Conservation (phyloP, 2,888 invertebrate species). For the Xestia rhomboidea region DNA sequence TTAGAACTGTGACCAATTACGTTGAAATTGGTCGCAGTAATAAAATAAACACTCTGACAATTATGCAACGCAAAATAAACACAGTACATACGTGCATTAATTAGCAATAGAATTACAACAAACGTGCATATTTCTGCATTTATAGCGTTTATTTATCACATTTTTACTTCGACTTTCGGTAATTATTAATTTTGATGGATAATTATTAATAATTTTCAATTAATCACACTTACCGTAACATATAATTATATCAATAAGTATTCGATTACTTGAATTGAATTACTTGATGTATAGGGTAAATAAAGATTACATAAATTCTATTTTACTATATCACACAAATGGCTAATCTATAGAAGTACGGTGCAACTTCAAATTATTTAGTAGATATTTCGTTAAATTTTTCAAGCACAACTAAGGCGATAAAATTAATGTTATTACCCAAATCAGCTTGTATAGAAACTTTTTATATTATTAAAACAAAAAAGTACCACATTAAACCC, state of each 20-base stretch:
- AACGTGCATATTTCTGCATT: too few species aligned
- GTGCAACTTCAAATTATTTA: not conserved
- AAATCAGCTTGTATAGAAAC: constrained; percentile 23
- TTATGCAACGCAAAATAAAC: too few species aligned
- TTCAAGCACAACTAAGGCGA: not conserved
- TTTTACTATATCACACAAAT: too few species aligned
- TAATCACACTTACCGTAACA: too few species aligned
- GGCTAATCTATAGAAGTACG: not conserved
- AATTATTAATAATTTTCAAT: too few species aligned
- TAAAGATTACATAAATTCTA: not conserved
- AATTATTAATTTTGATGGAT: too few species aligned
- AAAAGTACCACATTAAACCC: constrained; percentile 43
- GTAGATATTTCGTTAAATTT: not conserved
- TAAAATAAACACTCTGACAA: too few species aligned
- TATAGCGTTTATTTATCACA: not conserved
- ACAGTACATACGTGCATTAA: too few species aligned
- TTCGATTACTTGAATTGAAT: not conserved
- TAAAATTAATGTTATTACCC: constrained; percentile 4
- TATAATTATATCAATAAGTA: not conserved
- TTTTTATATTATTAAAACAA: constrained; percentile 45
- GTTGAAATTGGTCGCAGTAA: too few species aligned
- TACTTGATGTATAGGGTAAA: not conserved
- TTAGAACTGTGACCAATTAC: too few species aligned
- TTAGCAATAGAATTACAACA: too few species aligned
- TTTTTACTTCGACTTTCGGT: too few species aligned